Base-by-base conservation (phyloP, 2,113 vertebrate genomes). In the Labrus mixtus region DNA sequence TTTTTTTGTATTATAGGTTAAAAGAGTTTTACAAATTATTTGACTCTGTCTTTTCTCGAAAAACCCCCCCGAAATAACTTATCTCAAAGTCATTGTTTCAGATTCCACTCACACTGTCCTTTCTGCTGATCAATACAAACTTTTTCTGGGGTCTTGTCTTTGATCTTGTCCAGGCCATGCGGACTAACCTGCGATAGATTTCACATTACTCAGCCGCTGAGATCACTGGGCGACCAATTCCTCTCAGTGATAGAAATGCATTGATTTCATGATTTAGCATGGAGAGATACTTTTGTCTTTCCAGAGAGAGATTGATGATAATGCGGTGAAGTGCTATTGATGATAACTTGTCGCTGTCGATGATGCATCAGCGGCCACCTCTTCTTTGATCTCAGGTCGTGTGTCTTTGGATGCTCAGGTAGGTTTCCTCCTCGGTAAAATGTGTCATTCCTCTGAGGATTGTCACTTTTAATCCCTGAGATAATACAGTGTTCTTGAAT, bases 171-270 rank as follows among this genome's bases (percentile, higher is more conserved):
- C 71, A 6, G 75, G 74, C 83, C 58, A 33, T 1, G 81, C 56
- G 79, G 75, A 85, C 79, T 89, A 89, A 90, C 89, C 88, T 84
- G 80, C 8, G 36, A 92, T 93, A 66, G 90, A 93, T 93, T 93
- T 90, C 79, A 69, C 92, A 93, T 93, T 93, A 90, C 79, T 90
- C 87, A 84, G 73, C 85, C 73, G 23, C 87, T 66, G 67, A 75
- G 80, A 87, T 86, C 83, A 78, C 76, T 76, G 0, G 84, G 56
- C 70, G 81, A 86, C 78, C 88, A 70, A 86, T 91, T 88, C 82
- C 78, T 90, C 89, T 72, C 79, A 17, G 66, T 73, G 84, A 84
- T 83, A 84, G 89, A 86, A 84, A 79, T 39, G 63, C 76, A 93
- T 93, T 66, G 91, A 91, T 91, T 89, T 84, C 23, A 23, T 65